Conservation (phyloP, 2,888 invertebrate species). For the Pammene aurita region DNA sequence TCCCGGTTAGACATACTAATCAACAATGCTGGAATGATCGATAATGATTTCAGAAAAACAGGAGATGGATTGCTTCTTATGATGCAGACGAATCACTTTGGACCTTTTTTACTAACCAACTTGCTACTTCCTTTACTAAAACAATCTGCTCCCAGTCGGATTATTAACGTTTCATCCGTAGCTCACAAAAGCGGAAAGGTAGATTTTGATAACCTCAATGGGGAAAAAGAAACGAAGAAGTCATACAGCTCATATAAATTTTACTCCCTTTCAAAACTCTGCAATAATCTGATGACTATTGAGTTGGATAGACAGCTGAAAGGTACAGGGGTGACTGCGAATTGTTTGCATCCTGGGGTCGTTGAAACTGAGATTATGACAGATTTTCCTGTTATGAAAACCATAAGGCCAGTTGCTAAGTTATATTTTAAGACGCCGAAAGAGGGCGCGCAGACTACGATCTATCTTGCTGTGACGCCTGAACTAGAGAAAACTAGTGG, state of each 20-base stretch:
- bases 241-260: conserved; percentile 45
- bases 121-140: conserved; percentile 70
- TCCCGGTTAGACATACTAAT: conserved; percentile 76
- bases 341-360: conserved; percentile 92
- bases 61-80: conserved; percentile 82
- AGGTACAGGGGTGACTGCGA: conserved; percentile 88
- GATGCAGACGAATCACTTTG: conserved; percentile 81
- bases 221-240: conserved; percentile 49
- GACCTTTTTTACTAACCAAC: conserved; percentile 84
- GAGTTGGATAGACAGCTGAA: conserved; percentile 87
- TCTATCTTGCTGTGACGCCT: conserved; percentile 69
- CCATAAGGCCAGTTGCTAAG: conserved; percentile 9
- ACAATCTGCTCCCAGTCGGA: conserved; percentile 57
- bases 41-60: conserved; percentile 62
- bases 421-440: conserved; percentile 32
- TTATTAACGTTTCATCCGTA: conserved; percentile 68
- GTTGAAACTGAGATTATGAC: conserved; percentile 83
- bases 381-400: conserved; percentile 1
- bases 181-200: conserved; percentile 56
- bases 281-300: conserved; percentile 88
- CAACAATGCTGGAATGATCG: conserved; percentile 79
- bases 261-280: conserved; percentile 86
- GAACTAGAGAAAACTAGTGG: conserved; percentile 78
- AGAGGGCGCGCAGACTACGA: conserved; percentile 57
- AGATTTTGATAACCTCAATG: conserved; percentile 60